Conservation (phyloP, 64 coral and sea anemone species). For the Trachythela sp. region DNA sequence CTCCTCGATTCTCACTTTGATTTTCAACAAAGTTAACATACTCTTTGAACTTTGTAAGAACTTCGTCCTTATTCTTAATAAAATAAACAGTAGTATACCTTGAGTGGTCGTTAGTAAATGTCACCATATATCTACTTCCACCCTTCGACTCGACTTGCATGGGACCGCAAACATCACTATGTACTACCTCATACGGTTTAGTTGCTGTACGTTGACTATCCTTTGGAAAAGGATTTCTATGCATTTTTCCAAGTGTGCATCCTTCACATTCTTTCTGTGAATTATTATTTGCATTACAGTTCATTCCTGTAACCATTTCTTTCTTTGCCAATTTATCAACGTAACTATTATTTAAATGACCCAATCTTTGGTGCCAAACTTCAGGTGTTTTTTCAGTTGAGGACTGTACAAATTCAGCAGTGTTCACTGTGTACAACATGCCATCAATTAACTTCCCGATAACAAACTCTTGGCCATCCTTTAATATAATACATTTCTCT, state of each 20-base stretch:
- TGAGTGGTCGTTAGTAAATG: slow-evolving; percentile 71
- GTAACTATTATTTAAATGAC: no score
- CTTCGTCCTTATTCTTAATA: slow-evolving; percentile 46
- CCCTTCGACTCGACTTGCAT: slow-evolving; percentile 71
- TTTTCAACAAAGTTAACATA: slow-evolving; percentile 50
- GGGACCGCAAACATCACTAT: slow-evolving; percentile 73
- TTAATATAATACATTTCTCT: no score
- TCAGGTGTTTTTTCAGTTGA: no score
- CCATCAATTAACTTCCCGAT: no score
- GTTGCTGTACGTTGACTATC: slow-evolving; percentile 64
- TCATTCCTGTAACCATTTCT: no score
- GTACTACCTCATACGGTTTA: slow-evolving; percentile 65
- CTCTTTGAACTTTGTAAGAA: slow-evolving; percentile 53
- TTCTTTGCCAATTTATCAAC: no score
- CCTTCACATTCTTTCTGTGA: no score
- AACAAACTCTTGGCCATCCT: no score
- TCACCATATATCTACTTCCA: slow-evolving; percentile 62
- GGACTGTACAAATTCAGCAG: no score
- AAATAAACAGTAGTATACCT: slow-evolving; percentile 63
- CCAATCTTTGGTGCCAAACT: no score
- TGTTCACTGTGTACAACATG: no score
- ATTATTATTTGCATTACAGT: no score
- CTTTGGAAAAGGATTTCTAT: slow-evolving; percentile 59
- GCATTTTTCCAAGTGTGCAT: slow-evolving; percentile 70
- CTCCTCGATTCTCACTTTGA: background rate